Percentiles rank a stretch among this genome's conserved stretches.
Evolutionary conservation across 2,113 vertebrate species (phyloP).

Genomic region (Oophaga pumilio): DNA sequence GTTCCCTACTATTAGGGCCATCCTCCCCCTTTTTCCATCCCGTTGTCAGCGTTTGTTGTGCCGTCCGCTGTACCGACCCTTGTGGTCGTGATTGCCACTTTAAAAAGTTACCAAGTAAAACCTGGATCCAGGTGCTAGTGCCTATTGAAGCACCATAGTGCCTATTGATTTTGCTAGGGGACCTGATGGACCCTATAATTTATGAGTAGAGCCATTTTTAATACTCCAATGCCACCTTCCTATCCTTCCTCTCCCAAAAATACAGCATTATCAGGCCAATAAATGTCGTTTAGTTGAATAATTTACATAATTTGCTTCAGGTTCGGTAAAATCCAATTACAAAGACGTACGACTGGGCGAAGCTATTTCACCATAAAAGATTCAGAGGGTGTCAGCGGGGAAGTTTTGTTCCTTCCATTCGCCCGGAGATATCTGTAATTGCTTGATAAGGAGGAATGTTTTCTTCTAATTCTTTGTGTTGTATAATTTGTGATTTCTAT

Average conservation of each 20-base stretch:
- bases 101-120: too few species aligned
- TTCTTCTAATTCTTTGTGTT: neutral
- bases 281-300: neutral
- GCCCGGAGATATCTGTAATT: conserved; percentile 31
- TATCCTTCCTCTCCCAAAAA: neutral
- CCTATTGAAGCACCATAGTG: too few species aligned
- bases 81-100: too few species aligned
- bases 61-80: too few species aligned
- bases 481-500: conserved; percentile 15
- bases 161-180: too few species aligned
- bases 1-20: too few species aligned
- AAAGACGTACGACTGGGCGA: neutral
- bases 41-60: too few species aligned
- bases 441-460: neutral
- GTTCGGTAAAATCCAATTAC: conserved; percentile 11
- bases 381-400: neutral
- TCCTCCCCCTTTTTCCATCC: too few species aligned
- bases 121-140: too few species aligned
- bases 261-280: neutral
- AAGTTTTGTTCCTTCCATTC: neutral
- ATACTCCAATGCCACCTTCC: neutral
- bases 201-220: too few species aligned
- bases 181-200: too few species aligned
- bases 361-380: neutral
- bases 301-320: conserved; percentile 10